Base-by-base conservation (phyloP, 2,113 vertebrate genomes). In the Rynchops niger region DNA sequence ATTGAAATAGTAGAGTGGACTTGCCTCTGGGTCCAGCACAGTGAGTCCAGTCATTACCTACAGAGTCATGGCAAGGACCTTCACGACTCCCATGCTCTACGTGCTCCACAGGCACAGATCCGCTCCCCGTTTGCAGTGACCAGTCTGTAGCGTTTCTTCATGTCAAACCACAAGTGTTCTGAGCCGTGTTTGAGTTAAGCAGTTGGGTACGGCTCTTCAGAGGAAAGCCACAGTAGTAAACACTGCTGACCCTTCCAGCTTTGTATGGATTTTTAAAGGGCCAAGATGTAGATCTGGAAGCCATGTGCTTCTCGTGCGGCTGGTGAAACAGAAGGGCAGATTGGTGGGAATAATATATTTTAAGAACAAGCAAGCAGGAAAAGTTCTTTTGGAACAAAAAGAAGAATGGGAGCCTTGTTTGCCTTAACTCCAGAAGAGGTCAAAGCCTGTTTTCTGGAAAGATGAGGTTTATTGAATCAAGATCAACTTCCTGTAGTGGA, bases 21-120 rank as follows among this genome's bases (percentile, higher is more conserved):
- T 73, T 74, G 40, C 36, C 19, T 66, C 56, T 62, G 32, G 32
- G 47, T 42, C 17, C 12, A 61, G 77, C 19, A 6, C 65, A 15
- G 9, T 3, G 49, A 69, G 66, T 47, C 59, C 42, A 22, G 38
- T 27, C 42, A 67, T 34, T 36, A 27, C 59, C 29, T 69, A 21
- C 34, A 53, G 55, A 62, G 45, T 49, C 73, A 5, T 14, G 40
- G 50, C 29, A 53, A 63, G 40, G 49, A 15, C 43, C n/a, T 67
- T 69, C 21, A 3, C 0, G 4, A 23, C 23, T 29, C 10, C 6
- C 10, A 2, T 9, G 36, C 22, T 43, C 22, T 26, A 2, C 9
- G 50, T 18, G 6, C 23, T 13, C n/a, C 34, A 4, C 11, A 59
- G 40, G 42, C 50, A 34, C 25, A 17, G 6, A 25, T 42, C 29